These are phyloP conservation scores for Setipinna tenuifilis DNA, from an alignment of 2,797 vertebrate species.

Conservation along the genomic window DNA sequence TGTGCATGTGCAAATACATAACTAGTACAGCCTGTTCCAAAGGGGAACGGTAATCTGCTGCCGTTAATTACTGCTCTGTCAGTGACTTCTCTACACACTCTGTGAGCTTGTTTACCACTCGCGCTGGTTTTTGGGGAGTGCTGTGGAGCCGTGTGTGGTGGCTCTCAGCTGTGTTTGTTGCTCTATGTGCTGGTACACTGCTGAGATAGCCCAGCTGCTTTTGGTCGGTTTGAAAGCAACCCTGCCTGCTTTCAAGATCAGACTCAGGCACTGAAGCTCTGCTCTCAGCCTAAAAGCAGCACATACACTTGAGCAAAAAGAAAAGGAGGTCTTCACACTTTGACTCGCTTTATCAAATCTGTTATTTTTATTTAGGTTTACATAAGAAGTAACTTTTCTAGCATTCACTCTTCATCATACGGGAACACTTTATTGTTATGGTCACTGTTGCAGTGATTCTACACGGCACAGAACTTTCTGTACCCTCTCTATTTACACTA, in stretches of 20 bases:
- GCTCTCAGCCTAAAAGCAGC: not conserved
- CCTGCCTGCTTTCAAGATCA: not conserved
- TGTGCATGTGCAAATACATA: not conserved
- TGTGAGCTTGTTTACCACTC: not conserved
- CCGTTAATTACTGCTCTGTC: not conserved
- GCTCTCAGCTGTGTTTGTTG: not conserved
- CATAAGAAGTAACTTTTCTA: too few species aligned
- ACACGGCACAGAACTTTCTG: too few species aligned
- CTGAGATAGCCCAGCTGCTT: not conserved
- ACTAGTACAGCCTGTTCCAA: not conserved
- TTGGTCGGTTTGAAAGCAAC: not conserved
- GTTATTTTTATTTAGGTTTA: too few species aligned
- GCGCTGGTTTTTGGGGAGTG: not conserved
- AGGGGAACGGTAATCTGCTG: not conserved
- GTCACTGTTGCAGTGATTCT: too few species aligned
- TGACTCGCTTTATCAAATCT: too few species aligned
- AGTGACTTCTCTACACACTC: slow-evolving; percentile 13
- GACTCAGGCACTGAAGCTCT: not conserved
- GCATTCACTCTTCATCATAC: too few species aligned
- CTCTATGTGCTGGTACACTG: not conserved
- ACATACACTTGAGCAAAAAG: too few species aligned
- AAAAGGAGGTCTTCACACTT: too few species aligned
- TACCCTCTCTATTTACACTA: too few species aligned
- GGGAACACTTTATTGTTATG: too few species aligned
- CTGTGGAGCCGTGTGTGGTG: not conserved